Evolutionary conservation across 2,797 vertebrate genomes (phyloP).

Genomic region (Chromis chromis): DNA sequence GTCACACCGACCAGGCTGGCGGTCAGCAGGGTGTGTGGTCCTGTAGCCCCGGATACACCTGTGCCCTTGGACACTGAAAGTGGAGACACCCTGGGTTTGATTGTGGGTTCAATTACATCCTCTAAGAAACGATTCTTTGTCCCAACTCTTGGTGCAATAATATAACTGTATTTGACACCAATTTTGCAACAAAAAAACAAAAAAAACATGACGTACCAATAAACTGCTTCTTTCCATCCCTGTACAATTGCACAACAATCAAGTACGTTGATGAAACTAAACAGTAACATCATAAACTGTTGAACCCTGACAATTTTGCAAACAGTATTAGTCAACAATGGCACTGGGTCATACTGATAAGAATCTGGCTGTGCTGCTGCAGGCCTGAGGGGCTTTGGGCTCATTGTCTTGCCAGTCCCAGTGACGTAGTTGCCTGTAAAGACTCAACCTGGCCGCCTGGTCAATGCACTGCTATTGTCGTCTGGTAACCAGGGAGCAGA

Average conservation of each 20-base stretch:
- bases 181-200: conserved; percentile 1
- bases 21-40: conserved; percentile 81
- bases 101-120: conserved; percentile 58
- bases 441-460: conserved; percentile 48
- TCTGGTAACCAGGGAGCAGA: conserved; percentile 56
- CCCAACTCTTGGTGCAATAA: conserved; percentile 25
- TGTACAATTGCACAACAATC: conserved; percentile 33
- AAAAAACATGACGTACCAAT: neutral
- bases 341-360: conserved; percentile 22
- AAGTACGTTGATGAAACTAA: conserved; percentile 9
- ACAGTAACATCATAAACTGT: conserved; percentile 33
- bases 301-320: conserved; percentile 34
- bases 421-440: conserved; percentile 61
- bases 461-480: conserved; percentile 66
- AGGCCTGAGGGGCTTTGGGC: conserved; percentile 37
- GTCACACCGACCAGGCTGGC: conserved; percentile 67
- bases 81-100: conserved; percentile 66
- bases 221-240: neutral
- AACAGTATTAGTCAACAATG: conserved; percentile 49
- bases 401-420: conserved; percentile 69
- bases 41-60: conserved; percentile 75
- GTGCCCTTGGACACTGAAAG: conserved; percentile 71
- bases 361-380: conserved; percentile 16
- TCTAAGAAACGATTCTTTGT: conserved; percentile 53
- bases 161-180: neutral